Base-by-base conservation (phyloP, 2,888 invertebrate species). In the Apocheima hispidaria region DNA sequence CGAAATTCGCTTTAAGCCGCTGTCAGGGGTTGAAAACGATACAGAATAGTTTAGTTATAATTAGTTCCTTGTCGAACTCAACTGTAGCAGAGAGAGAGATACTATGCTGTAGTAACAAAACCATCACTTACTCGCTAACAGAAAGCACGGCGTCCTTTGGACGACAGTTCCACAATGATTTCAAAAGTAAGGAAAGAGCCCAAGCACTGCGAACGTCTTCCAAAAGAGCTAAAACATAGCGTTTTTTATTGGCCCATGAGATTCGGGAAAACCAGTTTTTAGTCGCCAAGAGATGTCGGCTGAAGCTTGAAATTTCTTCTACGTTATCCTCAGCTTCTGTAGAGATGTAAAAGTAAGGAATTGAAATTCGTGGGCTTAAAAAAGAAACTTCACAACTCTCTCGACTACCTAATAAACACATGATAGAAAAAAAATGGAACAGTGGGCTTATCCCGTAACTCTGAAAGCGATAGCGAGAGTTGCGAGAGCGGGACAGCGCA, bases 131-230 rank as follows among this genome's bases (percentile, higher is more conserved):
- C 91, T 83, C 81, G 74, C 70, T 74, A 21, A 75, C 68, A 38
- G 91, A 91, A 21, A 83, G 57, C 0, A 91, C 80, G 10, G 90
- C 83, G 67, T 92, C 92, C 63, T 91, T 92, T 1, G 86, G 84
- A 0, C 85, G 79, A 61, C 87, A 88, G 60, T 86, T 90, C 92
- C 92, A 92, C 52, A 90, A 80, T 1, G 87, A 85, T 56, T 90
- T 91, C n/a, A 92, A 74, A 0, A 92, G 67, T n/a, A 88, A 64
- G 0, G 90, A 89, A 0, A 92, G 65, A 0, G 89, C 68, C 87
- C 87, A 88, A 0, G 82, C 83, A 51, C 86, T 88, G 0, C 72
- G 70, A 0, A 90, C 74, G 14, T 87, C 85, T 18, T 83, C 75
- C 28, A 92, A 51, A 14, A 92, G 69, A 1, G 82, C 79, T 2